phyloP scores from a whole-genome alignment of 2,888 invertebrate species.

The Cosmia trapezina region DNA sequence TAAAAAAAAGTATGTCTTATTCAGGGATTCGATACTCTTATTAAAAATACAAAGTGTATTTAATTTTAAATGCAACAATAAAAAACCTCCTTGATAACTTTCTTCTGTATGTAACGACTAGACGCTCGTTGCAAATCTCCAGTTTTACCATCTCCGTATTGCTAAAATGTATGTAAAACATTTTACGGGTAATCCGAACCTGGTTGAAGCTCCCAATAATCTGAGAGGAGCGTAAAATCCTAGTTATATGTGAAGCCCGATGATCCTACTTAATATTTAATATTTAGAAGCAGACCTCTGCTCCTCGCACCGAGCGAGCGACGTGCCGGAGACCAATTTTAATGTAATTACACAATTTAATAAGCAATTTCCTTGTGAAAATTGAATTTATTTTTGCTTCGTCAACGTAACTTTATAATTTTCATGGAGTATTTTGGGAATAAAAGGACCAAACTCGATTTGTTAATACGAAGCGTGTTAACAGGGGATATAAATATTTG shows the following conservation, averaged over 20 bases:
- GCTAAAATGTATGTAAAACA: conserved; percentile 31
- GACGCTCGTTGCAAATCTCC: neutral
- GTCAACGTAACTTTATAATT: conserved; percentile 57
- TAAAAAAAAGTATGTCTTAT: neutral
- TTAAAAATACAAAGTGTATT: neutral
- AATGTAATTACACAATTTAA: conserved; percentile 67
- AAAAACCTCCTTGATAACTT: neutral
- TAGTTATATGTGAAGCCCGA: conserved; percentile 50
- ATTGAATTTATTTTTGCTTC: conserved; percentile 66
- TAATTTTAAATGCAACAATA: neutral
- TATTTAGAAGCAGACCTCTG: conserved; percentile 53
- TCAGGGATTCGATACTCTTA: too few species aligned
- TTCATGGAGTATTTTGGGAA: conserved; percentile 30
- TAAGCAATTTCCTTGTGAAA: conserved; percentile 62
- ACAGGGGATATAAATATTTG: conserved; percentile 43
- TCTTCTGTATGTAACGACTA: neutral
- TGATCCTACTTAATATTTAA: conserved; percentile 63
- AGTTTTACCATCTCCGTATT: conserved; percentile 12
- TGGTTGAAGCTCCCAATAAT: conserved; percentile 36
- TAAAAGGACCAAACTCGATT: conserved; percentile 50
- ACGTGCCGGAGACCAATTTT: conserved; percentile 65
- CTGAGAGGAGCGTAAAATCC: conserved; percentile 35
- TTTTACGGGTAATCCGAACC: conserved; percentile 15
- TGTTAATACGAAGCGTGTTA: conserved; percentile 32
- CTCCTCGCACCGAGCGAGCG: conserved; percentile 45